Evolutionary conservation across 2,113 vertebrate species (phyloP).

Genomic region (Petroica traversi): DNA sequence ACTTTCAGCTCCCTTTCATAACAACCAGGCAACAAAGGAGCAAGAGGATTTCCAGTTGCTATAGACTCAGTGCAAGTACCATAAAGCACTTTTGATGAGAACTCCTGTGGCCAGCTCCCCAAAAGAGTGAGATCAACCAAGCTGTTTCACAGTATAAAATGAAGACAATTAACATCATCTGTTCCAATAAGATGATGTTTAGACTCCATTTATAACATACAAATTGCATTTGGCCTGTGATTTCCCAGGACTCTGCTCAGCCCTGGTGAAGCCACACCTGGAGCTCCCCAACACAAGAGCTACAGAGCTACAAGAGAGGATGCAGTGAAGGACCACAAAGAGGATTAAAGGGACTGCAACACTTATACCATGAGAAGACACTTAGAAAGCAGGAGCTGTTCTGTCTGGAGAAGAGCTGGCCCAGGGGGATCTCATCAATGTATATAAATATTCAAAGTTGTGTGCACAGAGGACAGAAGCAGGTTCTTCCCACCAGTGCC

Average conservation of each 20-base stretch:
- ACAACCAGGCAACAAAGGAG: not conserved
- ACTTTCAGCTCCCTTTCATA: not conserved
- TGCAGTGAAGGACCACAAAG: not conserved
- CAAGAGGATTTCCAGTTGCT: not conserved
- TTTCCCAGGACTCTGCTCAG: not conserved
- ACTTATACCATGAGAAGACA: not conserved
- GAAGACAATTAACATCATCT: not conserved
- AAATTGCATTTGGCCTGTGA: not conserved
- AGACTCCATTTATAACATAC: not conserved
- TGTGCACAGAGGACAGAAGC: not conserved
- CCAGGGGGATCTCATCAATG: not conserved
- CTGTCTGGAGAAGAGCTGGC: not conserved
- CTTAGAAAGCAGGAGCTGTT: not conserved
- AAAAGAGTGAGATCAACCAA: not conserved
- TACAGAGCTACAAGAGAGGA: not conserved
- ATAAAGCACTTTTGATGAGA: not conserved
- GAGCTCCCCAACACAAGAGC: not conserved
- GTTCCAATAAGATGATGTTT: not conserved
- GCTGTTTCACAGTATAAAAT: not conserved
- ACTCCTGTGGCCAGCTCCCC: not conserved
- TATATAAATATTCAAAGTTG: not conserved
- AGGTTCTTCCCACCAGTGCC: not conserved
- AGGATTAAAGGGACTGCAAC: not conserved
- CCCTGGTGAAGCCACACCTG: not conserved
- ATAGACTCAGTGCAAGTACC: rapidly evolving